These are phyloP conservation scores for Tamias sibiricus DNA, from an alignment of 2,113 vertebrate species.

Conservation along the genomic window DNA sequence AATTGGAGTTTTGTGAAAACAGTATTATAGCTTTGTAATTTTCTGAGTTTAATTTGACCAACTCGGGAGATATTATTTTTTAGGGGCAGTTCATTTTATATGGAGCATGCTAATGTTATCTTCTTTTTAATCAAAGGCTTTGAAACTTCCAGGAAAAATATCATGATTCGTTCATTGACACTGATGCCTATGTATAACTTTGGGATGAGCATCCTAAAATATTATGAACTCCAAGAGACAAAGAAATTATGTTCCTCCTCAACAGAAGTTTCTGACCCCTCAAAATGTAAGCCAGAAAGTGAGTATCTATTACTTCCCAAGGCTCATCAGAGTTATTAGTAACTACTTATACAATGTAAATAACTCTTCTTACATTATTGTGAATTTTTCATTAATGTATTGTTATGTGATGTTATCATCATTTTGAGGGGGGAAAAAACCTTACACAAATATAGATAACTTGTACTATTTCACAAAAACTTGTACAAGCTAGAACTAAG, in stretches of 20 bases:
- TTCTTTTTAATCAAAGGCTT: not conserved
- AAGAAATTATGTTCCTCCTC: slow-evolving; percentile 89
- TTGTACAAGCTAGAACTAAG: not conserved
- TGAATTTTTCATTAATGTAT: not conserved
- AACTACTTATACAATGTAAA: not conserved
- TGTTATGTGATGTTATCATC: not conserved
- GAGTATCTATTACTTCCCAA: not conserved
- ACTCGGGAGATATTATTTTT: not conserved
- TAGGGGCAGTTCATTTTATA: not conserved
- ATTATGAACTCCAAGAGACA: slow-evolving; percentile 92
- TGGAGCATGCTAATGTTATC: not conserved
- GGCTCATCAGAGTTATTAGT: not conserved
- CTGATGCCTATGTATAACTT: slow-evolving; percentile 95
- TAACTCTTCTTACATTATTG: not conserved
- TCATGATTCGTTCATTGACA: slow-evolving; percentile 91
- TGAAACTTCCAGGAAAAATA: rapidly evolving
- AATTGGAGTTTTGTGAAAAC: not conserved
- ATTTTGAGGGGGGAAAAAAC: not conserved
- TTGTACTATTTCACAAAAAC: not conserved
- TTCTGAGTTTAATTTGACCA: slow-evolving; percentile 21
- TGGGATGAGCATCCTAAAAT: slow-evolving; percentile 94
- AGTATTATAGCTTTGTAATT: not conserved
- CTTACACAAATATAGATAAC: not conserved
- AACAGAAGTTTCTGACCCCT: rapidly evolving
- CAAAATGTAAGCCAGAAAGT: not conserved